These are phyloP conservation scores for Lasius fuliginosus DNA, from an alignment of 2,888 invertebrate genomes.

Conservation along the genomic window DNA sequence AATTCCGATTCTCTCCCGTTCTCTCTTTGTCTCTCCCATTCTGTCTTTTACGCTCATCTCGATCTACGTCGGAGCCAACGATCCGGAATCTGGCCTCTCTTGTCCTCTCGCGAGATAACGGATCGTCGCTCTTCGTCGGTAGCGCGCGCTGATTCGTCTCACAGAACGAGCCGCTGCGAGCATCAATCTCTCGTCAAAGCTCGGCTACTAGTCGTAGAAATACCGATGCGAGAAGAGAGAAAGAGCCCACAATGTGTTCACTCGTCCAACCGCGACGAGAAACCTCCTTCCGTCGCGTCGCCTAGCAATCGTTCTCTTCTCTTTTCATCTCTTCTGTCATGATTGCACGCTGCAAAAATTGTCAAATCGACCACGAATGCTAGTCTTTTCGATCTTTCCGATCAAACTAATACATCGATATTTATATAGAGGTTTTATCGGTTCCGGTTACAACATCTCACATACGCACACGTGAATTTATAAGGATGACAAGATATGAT, in stretches of 20 bases:
- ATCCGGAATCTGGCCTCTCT: constrained; percentile 45
- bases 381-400: neutral
- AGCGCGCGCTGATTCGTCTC: constrained; percentile 76
- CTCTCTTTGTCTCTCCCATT: constrained; percentile 6
- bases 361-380: constrained; percentile 20
- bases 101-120: constrained; percentile 42
- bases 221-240: constrained; percentile 76
- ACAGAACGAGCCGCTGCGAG: constrained; percentile 69
- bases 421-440: neutral
- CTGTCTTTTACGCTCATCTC: constrained; percentile 46
- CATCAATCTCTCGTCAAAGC: constrained; percentile 86
- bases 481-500: neutral
- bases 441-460: neutral
- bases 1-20: constrained; percentile 40
- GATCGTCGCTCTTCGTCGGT: constrained; percentile 54
- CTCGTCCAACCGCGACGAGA: constrained; percentile 46
- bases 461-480: neutral
- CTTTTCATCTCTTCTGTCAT: neutral
- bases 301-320: constrained; percentile 21
- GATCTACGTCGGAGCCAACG: constrained; percentile 52
- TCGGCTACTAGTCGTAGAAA: constrained; percentile 83
- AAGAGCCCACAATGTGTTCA: constrained; percentile 63
- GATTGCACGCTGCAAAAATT: constrained; percentile 39
- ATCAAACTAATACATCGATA: constrained; percentile 10
- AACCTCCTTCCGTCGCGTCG: constrained; percentile 42